A percentile compares a stretch with the other conserved stretches of the same genome.
phyloP scores from a whole-genome alignment of 2,888 invertebrate genomes.

The Coecobrya sp. region DNA sequence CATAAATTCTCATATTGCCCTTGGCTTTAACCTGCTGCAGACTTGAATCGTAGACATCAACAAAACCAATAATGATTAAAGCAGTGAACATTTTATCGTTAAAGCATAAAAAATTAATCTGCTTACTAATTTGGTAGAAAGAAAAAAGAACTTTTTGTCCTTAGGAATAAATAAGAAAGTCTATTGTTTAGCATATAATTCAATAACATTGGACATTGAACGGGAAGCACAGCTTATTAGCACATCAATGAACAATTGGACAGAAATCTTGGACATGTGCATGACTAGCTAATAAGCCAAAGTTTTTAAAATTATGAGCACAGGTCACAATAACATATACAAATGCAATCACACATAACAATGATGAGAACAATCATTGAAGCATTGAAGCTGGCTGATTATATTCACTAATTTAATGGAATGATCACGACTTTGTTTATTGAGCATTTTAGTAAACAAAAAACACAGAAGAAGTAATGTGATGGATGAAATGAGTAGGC shows the following conservation, averaged over 20 bases:
- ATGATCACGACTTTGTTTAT: slow-evolving; percentile 43
- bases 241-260: slow-evolving; percentile 3
- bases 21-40: not conserved
- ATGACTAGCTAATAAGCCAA: slow-evolving; percentile 26
- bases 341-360: slow-evolving; percentile 15
- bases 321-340: not conserved
- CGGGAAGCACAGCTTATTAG: not conserved
- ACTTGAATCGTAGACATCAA: not conserved
- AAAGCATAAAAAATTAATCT: not conserved
- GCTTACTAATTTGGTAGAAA: not conserved
- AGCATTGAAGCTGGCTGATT: not conserved
- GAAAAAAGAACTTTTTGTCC: not conserved
- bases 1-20: slow-evolving; percentile 44
- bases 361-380: slow-evolving; percentile 7
- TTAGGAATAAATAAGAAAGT: not conserved
- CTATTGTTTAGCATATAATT: not conserved
- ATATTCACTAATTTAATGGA: slow-evolving; percentile 51
- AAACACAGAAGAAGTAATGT: not conserved
- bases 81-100: not conserved
- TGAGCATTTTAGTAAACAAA: slow-evolving; percentile 1
- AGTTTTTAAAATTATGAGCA: not conserved
- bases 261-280: not conserved
- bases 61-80: not conserved
- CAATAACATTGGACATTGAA: not conserved
- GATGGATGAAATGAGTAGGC: slow-evolving; percentile 27